Percentiles rank a stretch among this genome's conserved stretches.
phyloP scores from a whole-genome alignment of 2,113 vertebrate genomes.

The Gymnocephalus cernua region DNA sequence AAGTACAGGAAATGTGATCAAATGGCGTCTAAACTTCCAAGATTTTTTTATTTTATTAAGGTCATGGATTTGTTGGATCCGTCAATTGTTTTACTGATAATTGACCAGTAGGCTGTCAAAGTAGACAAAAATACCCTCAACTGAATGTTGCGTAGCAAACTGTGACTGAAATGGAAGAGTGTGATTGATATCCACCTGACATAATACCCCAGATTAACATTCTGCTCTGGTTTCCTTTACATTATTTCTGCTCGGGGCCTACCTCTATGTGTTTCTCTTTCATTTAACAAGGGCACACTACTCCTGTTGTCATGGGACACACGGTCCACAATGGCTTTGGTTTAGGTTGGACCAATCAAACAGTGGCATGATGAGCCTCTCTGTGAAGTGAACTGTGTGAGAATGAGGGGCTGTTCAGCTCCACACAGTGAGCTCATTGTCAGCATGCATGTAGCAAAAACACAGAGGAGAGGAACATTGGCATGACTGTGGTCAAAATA shows the following conservation, averaged over 20 bases:
- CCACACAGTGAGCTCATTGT: constrained; percentile 74
- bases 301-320: constrained; percentile 58
- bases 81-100: constrained; percentile 4
- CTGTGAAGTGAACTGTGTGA: constrained; percentile 55
- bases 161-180: background rate
- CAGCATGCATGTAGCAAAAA: constrained; percentile 60
- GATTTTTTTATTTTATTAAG: background rate
- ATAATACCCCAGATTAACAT: background rate
- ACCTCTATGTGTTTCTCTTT: constrained; percentile 7
- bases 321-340: constrained; percentile 38
- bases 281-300: constrained; percentile 9
- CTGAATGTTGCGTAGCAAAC: background rate
- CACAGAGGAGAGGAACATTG: constrained; percentile 32
- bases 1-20: background rate
- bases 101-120: background rate
- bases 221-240: constrained; percentile 16
- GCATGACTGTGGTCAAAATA: constrained; percentile 29
- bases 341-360: constrained; percentile 62
- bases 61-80: background rate
- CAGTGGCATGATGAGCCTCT: constrained; percentile 33
- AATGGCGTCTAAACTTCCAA: background rate
- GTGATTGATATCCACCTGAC: background rate
- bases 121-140: background rate
- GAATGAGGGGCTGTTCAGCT: constrained; percentile 43
- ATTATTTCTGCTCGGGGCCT: background rate